Evolutionary conservation across 1,140 invertebrate species (phyloP).

Genomic region (Ceratitis capitata): DNA sequence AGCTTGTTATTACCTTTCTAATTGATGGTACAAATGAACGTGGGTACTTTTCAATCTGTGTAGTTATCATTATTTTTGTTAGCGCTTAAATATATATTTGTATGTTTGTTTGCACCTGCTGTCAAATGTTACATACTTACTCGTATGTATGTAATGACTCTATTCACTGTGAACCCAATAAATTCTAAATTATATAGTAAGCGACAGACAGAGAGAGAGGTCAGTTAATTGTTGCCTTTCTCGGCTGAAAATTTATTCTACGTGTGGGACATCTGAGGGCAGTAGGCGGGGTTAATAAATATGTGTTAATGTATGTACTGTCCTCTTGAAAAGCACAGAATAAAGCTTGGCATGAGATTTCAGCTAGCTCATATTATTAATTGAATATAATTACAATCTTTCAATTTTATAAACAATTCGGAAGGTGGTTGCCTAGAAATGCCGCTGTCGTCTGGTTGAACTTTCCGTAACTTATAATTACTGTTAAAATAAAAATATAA

Average conservation of each 20-base stretch:
- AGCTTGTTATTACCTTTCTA: constrained; percentile 25
- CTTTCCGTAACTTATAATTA: neutral
- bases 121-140: constrained; percentile 16
- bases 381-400: neutral
- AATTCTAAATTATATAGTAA: constrained; percentile 17
- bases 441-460: neutral
- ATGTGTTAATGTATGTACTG: neutral
- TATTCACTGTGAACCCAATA: neutral
- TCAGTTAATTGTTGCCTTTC: constrained; percentile 23
- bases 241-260: neutral
- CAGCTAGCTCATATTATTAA: neutral
- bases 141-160: neutral
- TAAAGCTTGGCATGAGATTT: neutral
- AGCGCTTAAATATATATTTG: neutral
- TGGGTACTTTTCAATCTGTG: neutral
- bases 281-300: neutral
- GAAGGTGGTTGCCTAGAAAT: neutral
- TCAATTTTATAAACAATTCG: neutral
- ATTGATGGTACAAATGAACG: neutral
- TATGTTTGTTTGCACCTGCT: neutral
- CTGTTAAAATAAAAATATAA: neutral
- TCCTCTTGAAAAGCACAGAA: neutral
- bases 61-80: neutral
- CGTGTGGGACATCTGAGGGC: neutral
- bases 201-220: neutral